Percentiles rank a stretch among this genome's conserved stretches.
Conservation (phyloP, 2,113 vertebrate species). For the Plestiodon gilberti region DNA sequence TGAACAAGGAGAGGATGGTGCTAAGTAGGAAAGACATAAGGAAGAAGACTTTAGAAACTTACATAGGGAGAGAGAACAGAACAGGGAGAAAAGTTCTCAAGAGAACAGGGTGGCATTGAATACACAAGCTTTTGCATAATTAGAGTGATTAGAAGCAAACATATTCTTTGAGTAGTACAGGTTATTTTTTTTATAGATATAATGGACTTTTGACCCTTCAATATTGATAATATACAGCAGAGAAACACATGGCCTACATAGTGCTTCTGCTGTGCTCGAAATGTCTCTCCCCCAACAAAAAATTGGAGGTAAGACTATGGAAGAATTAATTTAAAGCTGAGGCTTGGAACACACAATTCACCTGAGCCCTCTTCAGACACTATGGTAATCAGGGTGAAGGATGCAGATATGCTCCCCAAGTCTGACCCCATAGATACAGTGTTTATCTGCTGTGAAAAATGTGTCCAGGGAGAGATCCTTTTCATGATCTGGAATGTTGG, state of each 20-base stretch:
- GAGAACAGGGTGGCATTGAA: conserved; percentile 66
- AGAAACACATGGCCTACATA: neutral
- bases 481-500: too few relatives aligned
- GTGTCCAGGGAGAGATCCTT: too few relatives aligned
- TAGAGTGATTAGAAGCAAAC: conserved; percentile 23
- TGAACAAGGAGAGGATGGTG: conserved; percentile 85
- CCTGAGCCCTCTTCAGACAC: too few relatives aligned
- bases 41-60: conserved; percentile 64
- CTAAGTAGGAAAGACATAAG: conserved; percentile 77
- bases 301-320: neutral
- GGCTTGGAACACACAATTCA: neutral
- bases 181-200: conserved; percentile 59
- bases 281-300: neutral
- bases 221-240: conserved; percentile 51
- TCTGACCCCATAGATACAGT: too few relatives aligned
- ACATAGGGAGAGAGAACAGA: conserved; percentile 65
- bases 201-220: conserved; percentile 42
- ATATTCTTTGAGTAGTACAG: conserved; percentile 25
- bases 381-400: too few relatives aligned
- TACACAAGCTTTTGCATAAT: conserved; percentile 69
- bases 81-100: conserved; percentile 67
- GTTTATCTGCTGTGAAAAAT: too few relatives aligned
- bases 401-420: too few relatives aligned
- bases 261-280: neutral
- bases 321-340: neutral